These are phyloP conservation scores for Agelas oroides DNA, from an alignment of 37 sponge, comb jelly and placozoan genomes.

Conservation along the genomic window DNA sequence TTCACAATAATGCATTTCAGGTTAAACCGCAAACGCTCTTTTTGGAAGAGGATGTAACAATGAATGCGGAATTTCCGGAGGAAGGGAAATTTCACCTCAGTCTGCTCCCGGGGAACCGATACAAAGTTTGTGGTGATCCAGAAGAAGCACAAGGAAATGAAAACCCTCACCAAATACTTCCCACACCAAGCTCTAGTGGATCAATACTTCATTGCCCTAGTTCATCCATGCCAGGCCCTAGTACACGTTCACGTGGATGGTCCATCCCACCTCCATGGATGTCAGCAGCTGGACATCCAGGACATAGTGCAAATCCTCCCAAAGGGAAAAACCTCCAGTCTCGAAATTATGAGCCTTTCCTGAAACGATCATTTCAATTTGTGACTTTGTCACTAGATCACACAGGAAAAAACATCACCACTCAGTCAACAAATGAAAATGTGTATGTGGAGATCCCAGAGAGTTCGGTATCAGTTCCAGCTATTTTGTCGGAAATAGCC, in stretches of 20 bases:
- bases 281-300: too few species aligned
- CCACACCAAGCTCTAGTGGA: not conserved
- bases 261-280: not conserved
- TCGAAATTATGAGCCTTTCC: not conserved
- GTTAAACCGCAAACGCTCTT: slow-evolving; percentile 3
- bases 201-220: not conserved
- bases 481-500: not conserved
- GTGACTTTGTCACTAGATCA: too few species aligned
- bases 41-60: slow-evolving; percentile 10
- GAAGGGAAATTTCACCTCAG: not conserved
- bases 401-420: not conserved
- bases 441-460: slow-evolving; percentile 2
- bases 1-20: not conserved
- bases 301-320: not conserved
- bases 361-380: not conserved
- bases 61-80: slow-evolving; percentile 12
- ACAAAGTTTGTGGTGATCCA: slow-evolving; percentile 8
- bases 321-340: not conserved
- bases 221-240: not conserved
- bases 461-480: not conserved
- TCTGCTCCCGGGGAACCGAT: not conserved
- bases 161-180: not conserved
- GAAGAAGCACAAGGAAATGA: not conserved
- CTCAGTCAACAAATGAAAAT: not conserved
- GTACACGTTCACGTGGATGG: not conserved